phyloP scores from a whole-genome alignment of 2,888 invertebrate species.

The Plagodis pulveraria region DNA sequence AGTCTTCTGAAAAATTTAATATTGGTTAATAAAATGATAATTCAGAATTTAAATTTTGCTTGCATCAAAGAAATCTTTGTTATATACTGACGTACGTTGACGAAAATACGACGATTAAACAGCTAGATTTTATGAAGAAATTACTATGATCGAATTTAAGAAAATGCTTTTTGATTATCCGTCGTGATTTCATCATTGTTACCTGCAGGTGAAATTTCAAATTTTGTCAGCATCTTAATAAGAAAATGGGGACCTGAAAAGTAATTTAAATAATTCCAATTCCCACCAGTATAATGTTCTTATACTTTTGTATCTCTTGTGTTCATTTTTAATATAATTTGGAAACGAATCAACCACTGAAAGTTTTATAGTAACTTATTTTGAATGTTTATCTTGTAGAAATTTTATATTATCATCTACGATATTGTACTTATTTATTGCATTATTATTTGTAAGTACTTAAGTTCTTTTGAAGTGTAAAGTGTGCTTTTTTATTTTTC shows the following conservation, averaged over 20 bases:
- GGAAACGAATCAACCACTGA: background rate
- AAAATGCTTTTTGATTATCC: no score
- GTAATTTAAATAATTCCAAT: constrained; percentile 61
- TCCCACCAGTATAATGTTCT: constrained; percentile 46
- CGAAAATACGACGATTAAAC: no score
- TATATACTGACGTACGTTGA: no score
- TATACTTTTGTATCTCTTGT: constrained; percentile 14
- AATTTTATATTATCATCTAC: constrained; percentile 1
- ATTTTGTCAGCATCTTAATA: constrained; percentile 3
- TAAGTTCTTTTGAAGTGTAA: constrained; percentile 22
- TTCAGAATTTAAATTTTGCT: no score
- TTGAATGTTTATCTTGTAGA: background rate
- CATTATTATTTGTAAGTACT: constrained; percentile 18
- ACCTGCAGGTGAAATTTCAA: no score
- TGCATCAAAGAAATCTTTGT: no score
- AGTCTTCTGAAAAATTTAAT: no score
- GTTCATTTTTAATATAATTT: constrained; percentile 8
- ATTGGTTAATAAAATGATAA: no score
- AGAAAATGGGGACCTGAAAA: constrained; percentile 56
- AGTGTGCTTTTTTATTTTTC: constrained; percentile 29
- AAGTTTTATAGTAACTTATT: no score
- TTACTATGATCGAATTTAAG: no score
- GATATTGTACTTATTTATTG: constrained; percentile 21
- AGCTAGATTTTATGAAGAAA: no score
- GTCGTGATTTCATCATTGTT: no score